Evolutionary conservation across 2,888 invertebrate genomes (phyloP).

Genomic region (Pherbina coryleti): DNA sequence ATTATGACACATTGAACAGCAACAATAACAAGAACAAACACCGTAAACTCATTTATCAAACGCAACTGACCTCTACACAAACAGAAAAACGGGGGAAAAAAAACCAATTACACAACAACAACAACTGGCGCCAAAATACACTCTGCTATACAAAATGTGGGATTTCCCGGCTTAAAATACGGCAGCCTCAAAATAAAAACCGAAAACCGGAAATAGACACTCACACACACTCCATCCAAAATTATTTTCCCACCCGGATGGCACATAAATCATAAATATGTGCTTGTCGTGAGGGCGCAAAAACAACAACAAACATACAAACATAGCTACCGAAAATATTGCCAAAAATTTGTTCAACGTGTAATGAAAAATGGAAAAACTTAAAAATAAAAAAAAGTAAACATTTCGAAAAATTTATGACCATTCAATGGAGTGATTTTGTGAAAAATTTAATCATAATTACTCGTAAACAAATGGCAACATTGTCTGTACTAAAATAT

Average conservation of each 20-base stretch:
- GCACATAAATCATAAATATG: constrained; percentile 37
- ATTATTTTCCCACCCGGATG: constrained; percentile 41
- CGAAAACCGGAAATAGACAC: neutral
- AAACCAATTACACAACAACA: neutral
- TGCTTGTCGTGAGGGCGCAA: neutral
- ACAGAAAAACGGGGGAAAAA: neutral
- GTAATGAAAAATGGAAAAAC: neutral
- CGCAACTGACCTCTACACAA: constrained; percentile 3
- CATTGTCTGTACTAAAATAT: too few relatives aligned
- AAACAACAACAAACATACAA: neutral
- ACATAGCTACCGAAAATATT: neutral
- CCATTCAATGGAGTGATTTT: neutral
- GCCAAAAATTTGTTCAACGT: neutral
- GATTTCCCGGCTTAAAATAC: too few relatives aligned
- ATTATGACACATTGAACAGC: constrained; percentile 24
- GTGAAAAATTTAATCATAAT: neutral
- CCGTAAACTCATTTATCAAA: neutral
- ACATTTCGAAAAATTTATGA: too few relatives aligned
- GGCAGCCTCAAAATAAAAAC: neutral
- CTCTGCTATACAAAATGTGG: neutral
- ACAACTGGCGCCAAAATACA: neutral
- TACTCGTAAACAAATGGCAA: neutral
- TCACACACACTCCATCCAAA: neutral
- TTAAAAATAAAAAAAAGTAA: neutral
- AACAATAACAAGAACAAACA: neutral